Evolutionary conservation across 2,797 vertebrate genomes (phyloP).

Genomic region (Pelobates cultripes): DNA sequence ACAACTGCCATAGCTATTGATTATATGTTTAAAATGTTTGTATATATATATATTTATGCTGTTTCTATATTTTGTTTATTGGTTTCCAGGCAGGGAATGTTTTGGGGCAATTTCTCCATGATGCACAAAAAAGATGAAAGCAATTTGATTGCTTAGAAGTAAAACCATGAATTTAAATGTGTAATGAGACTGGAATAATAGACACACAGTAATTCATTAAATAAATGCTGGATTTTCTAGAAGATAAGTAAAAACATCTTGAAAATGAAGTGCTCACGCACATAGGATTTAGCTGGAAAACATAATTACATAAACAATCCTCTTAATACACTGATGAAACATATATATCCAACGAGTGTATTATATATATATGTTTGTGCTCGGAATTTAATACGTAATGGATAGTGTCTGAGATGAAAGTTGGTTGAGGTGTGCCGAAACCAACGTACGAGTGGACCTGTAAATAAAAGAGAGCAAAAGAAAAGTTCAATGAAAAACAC

Average conservation of each 20-base stretch:
- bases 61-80: conserved; percentile 20
- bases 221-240: not conserved
- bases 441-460: no score
- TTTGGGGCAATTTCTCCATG: conserved; percentile 27
- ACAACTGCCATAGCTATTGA: conserved; percentile 18
- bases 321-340: no score
- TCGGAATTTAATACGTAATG: no score
- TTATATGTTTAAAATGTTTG: conserved; percentile 24
- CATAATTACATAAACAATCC: not conserved
- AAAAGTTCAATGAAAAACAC: no score
- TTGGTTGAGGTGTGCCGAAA: no score
- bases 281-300: not conserved
- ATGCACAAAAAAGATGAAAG: conserved; percentile 17
- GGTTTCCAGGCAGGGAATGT: conserved; percentile 17
- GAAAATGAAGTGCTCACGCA: not conserved
- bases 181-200: not conserved
- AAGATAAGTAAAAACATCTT: not conserved
- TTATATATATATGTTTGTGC: no score
- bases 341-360: no score
- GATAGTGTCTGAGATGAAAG: no score
- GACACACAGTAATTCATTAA: not conserved
- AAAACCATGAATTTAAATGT: not conserved
- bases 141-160: conserved; percentile 25
- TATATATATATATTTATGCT: conserved; percentile 7
- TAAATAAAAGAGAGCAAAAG: no score